Conservation (phyloP, 2,888 invertebrate species). For the Apamea sordens region DNA sequence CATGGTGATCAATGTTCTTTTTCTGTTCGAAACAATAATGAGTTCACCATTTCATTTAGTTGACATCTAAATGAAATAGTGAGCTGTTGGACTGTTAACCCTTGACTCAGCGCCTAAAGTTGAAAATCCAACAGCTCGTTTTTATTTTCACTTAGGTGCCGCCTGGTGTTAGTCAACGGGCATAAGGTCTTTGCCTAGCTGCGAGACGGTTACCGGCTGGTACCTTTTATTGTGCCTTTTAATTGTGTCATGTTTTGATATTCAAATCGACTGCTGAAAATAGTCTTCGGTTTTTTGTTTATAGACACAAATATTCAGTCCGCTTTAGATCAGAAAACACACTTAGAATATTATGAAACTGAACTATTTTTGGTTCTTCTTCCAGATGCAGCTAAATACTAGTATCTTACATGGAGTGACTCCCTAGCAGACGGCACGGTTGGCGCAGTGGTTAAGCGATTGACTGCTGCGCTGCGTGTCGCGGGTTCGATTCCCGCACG, state of each 20-base stretch:
- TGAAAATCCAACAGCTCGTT: background rate
- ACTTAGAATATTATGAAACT: background rate
- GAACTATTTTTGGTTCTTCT: background rate
- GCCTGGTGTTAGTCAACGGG: background rate
- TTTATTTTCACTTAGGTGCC: background rate
- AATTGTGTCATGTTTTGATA: background rate
- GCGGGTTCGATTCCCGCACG: no score
- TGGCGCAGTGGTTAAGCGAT: no score
- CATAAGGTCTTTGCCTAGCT: background rate
- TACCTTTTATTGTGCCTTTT: no score
- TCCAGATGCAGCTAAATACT: background rate
- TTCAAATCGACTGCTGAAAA: background rate
- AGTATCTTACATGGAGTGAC: background rate
- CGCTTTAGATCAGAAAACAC: background rate
- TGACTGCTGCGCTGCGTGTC: no score
- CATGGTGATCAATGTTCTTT: no score
- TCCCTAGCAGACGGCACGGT: no score
- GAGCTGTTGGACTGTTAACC: background rate
- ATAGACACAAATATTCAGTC: no score
- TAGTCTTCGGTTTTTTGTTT: background rate
- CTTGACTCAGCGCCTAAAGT: background rate
- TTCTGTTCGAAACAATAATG: no score
- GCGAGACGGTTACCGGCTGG: background rate
- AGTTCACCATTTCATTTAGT: no score
- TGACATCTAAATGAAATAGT: background rate